These are phyloP conservation scores for Meles meles DNA, from an alignment of 2,113 vertebrate species.

Conservation along the genomic window DNA sequence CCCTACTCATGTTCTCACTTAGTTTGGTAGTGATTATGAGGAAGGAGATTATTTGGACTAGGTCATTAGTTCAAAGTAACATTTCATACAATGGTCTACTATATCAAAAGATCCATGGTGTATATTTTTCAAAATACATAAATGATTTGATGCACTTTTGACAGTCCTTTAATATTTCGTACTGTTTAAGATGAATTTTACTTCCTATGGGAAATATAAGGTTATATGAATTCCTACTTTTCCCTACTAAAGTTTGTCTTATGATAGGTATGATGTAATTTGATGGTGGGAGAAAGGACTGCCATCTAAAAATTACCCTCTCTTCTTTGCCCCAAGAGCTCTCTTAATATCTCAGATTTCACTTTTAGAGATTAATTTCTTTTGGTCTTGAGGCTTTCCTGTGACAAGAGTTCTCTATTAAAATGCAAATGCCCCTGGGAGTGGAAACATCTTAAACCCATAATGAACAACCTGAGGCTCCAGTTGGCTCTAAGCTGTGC, in stretches of 20 bases:
- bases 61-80: not conserved
- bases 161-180: not conserved
- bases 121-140: not conserved
- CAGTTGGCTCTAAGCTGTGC: not conserved
- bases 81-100: not conserved
- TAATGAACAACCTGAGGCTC: conserved; percentile 30
- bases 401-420: conserved; percentile 33
- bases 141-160: not conserved
- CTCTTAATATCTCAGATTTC: conserved; percentile 33
- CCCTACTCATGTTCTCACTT: not conserved
- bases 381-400: conserved; percentile 29
- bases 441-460: not conserved
- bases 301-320: not conserved
- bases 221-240: not conserved
- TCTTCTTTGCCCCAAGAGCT: conserved; percentile 8
- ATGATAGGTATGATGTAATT: not conserved
- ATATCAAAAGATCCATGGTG: not conserved
- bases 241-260: not conserved
- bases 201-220: not conserved
- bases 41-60: not conserved
- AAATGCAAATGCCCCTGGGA: conserved; percentile 14
- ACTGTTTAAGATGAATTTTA: conserved; percentile 12
- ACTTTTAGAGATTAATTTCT: conserved; percentile 61
- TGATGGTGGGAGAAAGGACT: not conserved
- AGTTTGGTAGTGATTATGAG: not conserved